Base-by-base conservation (phyloP, 2,888 invertebrate species). In the Microchrysa polita region DNA sequence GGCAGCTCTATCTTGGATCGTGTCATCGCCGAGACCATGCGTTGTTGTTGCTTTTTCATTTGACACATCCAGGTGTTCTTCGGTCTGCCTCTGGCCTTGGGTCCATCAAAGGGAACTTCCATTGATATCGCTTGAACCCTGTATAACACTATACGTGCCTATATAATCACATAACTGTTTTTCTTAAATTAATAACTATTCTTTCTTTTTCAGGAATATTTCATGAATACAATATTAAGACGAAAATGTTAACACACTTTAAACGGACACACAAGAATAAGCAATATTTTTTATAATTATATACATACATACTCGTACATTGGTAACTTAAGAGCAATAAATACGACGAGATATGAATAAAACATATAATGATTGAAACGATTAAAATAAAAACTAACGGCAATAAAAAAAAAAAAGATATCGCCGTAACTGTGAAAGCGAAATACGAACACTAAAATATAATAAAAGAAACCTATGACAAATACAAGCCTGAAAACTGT, bases 401-500 rank as follows among this genome's bases (percentile, higher is more conserved):
- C 42, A 34, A 65, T 57, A 61, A 44, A 67, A 61, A 59, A 52
- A 61, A 14, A 55, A 65, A 72, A 67, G n/a, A 34, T 34, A 34
- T 5, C 7, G 27, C 2, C 27, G 27, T 34, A 34, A 34, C 27
- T 67, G 73, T 55, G 60, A 69, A 74, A 73, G 53, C 59, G 67
- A 69, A 69, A 40, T 69, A 69, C 55, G 40, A 74, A 52, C 40
- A 59, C 63, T 20, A 63, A 22, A 69, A 69, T 44, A 69, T n/a
- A 55, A 55, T 69, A 55, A 65, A 67, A 42, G 40, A 73, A 57
- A 20, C 42, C 20, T 65, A 42, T n/a, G 48, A 73, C 12, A 52
- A n/a, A 73, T 67, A 60, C n/a, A n/a, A n/a, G 69, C 14, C 12
- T 48, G 48, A 48, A n/a, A 48, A 12, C 12, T n/a, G n/a, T n/a